Percentiles rank a stretch among this genome's conserved stretches.
These are phyloP conservation scores for Crossoptilon crossoptilon DNA, from an alignment of 2,797 vertebrate genomes.

Conservation along the genomic window DNA sequence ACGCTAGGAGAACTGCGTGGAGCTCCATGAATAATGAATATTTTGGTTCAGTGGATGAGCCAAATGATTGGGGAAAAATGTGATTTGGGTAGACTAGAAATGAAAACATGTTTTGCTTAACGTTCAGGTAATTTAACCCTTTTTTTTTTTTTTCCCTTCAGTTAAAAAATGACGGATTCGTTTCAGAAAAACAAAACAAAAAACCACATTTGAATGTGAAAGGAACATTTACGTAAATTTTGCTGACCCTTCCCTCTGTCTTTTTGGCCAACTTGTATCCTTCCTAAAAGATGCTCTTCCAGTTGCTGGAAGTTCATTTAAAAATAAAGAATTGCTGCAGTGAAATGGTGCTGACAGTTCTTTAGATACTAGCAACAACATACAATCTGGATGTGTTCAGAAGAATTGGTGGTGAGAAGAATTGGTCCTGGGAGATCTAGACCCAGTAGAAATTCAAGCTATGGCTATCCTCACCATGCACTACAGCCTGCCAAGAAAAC, in stretches of 20 bases:
- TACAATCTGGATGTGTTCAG: background rate
- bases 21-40: conserved; percentile 40
- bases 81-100: background rate
- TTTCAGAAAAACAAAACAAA: background rate
- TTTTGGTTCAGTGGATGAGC: background rate
- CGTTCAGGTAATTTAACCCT: background rate
- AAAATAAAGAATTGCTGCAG: background rate
- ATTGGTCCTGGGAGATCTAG: background rate
- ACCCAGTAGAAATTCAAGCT: background rate
- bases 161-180: background rate
- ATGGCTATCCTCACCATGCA: fast-evolving
- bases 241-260: background rate
- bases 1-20: background rate
- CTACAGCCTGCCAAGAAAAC: background rate
- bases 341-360: background rate
- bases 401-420: background rate
- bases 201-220: background rate
- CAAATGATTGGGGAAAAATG: background rate
- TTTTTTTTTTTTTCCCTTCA: background rate
- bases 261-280: background rate
- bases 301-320: background rate
- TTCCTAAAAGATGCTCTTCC: background rate
- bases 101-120: background rate
- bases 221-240: background rate
- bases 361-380: background rate